Evolutionary conservation across 2,888 invertebrate species (phyloP), one percentile per base, ranked within the genome.

Genomic region (Platycheirus albimanus): DNA sequence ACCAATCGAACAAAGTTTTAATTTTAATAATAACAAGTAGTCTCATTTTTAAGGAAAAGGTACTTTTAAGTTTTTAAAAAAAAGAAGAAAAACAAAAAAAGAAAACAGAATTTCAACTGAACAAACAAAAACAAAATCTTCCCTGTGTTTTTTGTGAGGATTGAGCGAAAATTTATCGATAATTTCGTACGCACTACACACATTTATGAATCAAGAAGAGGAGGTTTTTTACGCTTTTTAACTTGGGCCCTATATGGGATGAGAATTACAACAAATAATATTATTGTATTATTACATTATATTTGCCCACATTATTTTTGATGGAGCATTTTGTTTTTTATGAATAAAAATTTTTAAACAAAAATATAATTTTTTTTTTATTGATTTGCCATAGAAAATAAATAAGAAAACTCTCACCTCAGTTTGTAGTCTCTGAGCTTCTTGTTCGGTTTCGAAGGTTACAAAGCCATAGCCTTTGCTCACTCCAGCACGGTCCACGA

Each of bases 401-500:
- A 20, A 20, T 84, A 91, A n/a, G n/a, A n/a, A n/a, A n/a, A n/a
- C n/a, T n/a, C 91, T 90, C 89, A 94, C 95, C 91, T 95, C 95
- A 87, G 93, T 93, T 87, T 95, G 94, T 86, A 95, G 92, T 87
- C 94, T 92, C 88, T 94, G 94, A 15, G 96, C 97, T 91, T 97
- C 96, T 88, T 96, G 96, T 90, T 96, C 96, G 63, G 94, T 95
- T 91, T 96, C 96, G 90, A 96, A 97, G 54, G 96, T 96, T 41
- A 95, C 94, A 90, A 95, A 95, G 54, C 95, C 95, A 61, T 91
- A 91, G 47, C 91, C 91, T 91, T 98, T 98, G 85, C 98, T 98
- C 17, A 98, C 97, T 3, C 98, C 98, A 85, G 97, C 98, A 87
- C 98, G 92, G 90, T 98, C 98, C 87, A 96, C 95, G 85, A 99